These are phyloP conservation scores for Drosophila ambigua DNA, from an alignment of 1,140 invertebrate species.

Conservation along the genomic window DNA sequence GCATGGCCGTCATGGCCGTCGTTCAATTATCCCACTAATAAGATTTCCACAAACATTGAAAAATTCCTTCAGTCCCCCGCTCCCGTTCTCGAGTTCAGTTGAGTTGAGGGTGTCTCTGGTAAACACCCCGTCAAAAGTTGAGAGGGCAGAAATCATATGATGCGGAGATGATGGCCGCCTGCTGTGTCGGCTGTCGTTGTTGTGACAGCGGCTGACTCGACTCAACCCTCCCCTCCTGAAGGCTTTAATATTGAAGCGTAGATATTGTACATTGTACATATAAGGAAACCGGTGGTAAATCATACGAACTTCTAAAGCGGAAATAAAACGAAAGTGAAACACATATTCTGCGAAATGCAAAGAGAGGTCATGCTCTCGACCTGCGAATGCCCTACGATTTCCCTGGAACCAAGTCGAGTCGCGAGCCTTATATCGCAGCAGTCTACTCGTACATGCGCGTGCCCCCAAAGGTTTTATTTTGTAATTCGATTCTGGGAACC, in stretches of 20 bases:
- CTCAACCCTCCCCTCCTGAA: background rate
- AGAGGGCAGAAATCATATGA: conserved; percentile 72
- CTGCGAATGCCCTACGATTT: conserved; percentile 18
- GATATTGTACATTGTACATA: background rate
- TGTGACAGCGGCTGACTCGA: conserved; percentile 59
- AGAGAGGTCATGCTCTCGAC: conserved; percentile 41
- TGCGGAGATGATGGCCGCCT: conserved; percentile 44
- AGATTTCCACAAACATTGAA: conserved; percentile 67
- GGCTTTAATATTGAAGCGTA: conserved; percentile 34
- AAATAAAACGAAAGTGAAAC: conserved; percentile 59
- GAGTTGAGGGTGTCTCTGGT: conserved; percentile 50
- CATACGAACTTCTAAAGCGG: conserved; percentile 49
- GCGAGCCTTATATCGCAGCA: too few relatives aligned
- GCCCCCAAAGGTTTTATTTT: too few relatives aligned
- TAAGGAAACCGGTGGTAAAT: conserved; percentile 42
- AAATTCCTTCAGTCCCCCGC: conserved; percentile 60
- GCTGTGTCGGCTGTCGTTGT: conserved; percentile 55
- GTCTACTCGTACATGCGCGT: too few relatives aligned
- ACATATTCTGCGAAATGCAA: conserved; percentile 26
- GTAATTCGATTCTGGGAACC: too few relatives aligned
- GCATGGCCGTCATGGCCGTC: conserved; percentile 43
- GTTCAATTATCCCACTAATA: conserved; percentile 69
- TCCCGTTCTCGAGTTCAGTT: conserved; percentile 12
- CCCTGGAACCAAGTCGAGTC: too few relatives aligned
- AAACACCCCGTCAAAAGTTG: conserved; percentile 55